Evolutionary conservation across 2,113 vertebrate genomes (phyloP).

Genomic region (Perognathus longimembris): DNA sequence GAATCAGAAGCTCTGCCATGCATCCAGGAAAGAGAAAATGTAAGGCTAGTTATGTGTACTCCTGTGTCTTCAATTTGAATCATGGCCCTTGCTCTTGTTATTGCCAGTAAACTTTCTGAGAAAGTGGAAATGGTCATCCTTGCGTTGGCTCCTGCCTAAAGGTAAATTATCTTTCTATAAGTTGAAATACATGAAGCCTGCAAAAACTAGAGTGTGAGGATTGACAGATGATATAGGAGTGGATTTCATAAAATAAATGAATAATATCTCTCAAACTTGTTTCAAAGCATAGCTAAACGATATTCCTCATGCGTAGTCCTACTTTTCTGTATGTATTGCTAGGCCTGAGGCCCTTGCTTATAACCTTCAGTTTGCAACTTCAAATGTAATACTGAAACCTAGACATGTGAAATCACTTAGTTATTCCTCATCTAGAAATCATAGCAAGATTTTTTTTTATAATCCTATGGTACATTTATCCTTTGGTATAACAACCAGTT

Average conservation of each 20-base stretch:
- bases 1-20: background rate
- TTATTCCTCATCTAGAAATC: conserved; percentile 2
- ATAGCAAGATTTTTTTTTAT: background rate
- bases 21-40: background rate
- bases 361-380: conserved; percentile 4
- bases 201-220: background rate
- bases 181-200: background rate
- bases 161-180: background rate
- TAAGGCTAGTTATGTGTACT: background rate
- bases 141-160: background rate
- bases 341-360: background rate
- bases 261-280: background rate
- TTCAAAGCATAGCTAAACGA: background rate
- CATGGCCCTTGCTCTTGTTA: background rate
- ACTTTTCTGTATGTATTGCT: background rate
- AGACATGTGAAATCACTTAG: background rate
- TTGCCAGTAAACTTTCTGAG: background rate
- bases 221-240: background rate
- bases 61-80: background rate
- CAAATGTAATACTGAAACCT: background rate
- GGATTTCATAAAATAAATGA: background rate
- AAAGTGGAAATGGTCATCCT: conserved; percentile 22
- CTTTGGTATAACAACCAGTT: background rate
- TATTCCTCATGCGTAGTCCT: background rate
- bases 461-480: background rate